Evolutionary conservation across 2,797 vertebrate genomes (phyloP).

Genomic region (Thunnus albacares): DNA sequence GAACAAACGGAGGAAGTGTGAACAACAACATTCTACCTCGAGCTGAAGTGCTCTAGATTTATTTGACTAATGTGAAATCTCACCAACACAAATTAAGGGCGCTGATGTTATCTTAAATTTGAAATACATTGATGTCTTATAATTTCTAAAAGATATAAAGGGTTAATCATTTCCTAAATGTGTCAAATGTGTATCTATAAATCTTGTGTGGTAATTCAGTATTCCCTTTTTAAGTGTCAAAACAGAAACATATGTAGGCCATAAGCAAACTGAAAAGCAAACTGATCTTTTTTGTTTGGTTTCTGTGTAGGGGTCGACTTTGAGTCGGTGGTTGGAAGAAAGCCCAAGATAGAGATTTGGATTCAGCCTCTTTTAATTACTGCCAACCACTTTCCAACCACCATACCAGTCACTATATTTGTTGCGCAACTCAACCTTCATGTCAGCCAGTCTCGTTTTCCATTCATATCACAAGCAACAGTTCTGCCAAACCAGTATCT

Average conservation of each 20-base stretch:
- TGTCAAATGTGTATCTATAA: neutral
- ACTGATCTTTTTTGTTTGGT: constrained; percentile 54
- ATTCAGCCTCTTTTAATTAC: constrained; percentile 21
- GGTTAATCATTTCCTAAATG: neutral
- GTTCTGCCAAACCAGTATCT: neutral
- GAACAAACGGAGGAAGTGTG: constrained; percentile 3
- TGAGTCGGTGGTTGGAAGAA: constrained; percentile 55
- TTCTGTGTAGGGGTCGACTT: constrained; percentile 59
- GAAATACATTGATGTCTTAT: neutral
- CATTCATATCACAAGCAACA: neutral
- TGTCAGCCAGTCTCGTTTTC: constrained; percentile 29
- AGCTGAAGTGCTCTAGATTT: neutral
- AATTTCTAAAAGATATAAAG: constrained; percentile 2
- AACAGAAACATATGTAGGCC: constrained; percentile 51
- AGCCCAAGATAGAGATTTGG: constrained; percentile 13
- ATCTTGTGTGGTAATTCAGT: neutral
- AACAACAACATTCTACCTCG: neutral
- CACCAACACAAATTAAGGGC: neutral
- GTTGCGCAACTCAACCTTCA: neutral
- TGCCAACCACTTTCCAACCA: constrained; percentile 66
- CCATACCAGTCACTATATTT: neutral
- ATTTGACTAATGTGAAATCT: constrained; percentile 6
- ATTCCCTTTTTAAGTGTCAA: constrained; percentile 10
- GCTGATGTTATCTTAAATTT: neutral
- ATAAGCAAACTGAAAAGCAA: constrained; percentile 7